Evolutionary conservation across 2,113 vertebrate genomes (phyloP).

Genomic region (Platanista minor): DNA sequence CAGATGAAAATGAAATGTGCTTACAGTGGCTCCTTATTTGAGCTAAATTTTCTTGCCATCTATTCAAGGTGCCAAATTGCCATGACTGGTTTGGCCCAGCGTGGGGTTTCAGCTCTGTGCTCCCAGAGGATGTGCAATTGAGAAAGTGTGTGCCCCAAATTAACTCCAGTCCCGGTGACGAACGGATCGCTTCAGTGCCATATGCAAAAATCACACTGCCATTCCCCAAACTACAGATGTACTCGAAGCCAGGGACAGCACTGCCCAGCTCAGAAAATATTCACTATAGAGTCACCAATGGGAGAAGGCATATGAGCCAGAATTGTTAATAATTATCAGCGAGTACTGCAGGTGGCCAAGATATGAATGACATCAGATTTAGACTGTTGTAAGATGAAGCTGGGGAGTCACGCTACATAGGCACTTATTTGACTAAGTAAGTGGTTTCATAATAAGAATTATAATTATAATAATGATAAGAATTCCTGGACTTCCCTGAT

Average conservation of each 20-base stretch:
- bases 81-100: not conserved
- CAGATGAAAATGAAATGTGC: not conserved
- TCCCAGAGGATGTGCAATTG: not conserved
- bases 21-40: not conserved
- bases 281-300: not conserved
- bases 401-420: not conserved
- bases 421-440: not conserved
- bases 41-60: not conserved
- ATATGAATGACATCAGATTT: not conserved
- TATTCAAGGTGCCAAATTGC: not conserved
- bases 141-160: not conserved
- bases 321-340: not conserved
- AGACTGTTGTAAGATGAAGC: no score
- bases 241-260: slow-evolving; percentile 18
- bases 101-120: not conserved
- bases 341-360: not conserved
- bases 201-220: not conserved
- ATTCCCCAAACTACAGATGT: not conserved
- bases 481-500: not conserved
- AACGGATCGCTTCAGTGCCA: not conserved
- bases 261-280: not conserved
- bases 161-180: not conserved
- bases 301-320: not conserved
- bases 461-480: not conserved
- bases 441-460: not conserved